Conservation (phyloP, 2,113 vertebrate species). For the Tachysurus vachellii region DNA sequence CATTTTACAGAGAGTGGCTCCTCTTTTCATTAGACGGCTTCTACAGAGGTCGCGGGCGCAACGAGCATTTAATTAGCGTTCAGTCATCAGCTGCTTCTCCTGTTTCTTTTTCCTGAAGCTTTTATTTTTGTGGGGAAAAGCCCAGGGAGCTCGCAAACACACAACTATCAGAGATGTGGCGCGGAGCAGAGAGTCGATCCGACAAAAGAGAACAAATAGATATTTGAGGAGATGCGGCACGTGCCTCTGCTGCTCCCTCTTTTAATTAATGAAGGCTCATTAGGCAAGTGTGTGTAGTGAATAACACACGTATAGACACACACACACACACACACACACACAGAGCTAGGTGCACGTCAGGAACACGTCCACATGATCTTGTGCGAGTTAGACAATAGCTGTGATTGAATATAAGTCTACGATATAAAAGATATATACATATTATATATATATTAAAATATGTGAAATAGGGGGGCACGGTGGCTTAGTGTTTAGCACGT, state of each 20-base stretch:
- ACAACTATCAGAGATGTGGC: slow-evolving; percentile 54
- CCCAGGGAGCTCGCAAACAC: slow-evolving; percentile 54
- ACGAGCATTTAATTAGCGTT: slow-evolving; percentile 70
- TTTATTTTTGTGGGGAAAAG: slow-evolving; percentile 47
- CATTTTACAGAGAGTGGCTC: slow-evolving; percentile 61
- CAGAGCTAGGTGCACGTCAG: neutral
- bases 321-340: neutral
- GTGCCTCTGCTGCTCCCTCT: slow-evolving; percentile 30
- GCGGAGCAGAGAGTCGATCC: slow-evolving; percentile 31
- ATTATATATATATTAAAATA: too few species aligned
- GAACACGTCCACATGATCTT: too few species aligned
- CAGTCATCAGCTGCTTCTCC: slow-evolving; percentile 56
- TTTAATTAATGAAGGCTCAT: slow-evolving; percentile 53
- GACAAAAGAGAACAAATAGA: slow-evolving; percentile 55
- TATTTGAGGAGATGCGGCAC: slow-evolving; percentile 53
- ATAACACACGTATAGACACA: neutral
- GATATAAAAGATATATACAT: neutral
- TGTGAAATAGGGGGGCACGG: too few species aligned
- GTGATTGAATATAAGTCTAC: neutral
- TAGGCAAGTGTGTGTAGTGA: slow-evolving; percentile 28
- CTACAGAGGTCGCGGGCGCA: slow-evolving; percentile 66
- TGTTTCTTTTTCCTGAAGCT: slow-evolving; percentile 47
- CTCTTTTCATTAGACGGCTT: slow-evolving; percentile 69
- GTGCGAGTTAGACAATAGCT: neutral
- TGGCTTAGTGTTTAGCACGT: too few species aligned